phyloP scores from a whole-genome alignment of 1,140 invertebrate genomes.

The Ceratina calcarata region DNA sequence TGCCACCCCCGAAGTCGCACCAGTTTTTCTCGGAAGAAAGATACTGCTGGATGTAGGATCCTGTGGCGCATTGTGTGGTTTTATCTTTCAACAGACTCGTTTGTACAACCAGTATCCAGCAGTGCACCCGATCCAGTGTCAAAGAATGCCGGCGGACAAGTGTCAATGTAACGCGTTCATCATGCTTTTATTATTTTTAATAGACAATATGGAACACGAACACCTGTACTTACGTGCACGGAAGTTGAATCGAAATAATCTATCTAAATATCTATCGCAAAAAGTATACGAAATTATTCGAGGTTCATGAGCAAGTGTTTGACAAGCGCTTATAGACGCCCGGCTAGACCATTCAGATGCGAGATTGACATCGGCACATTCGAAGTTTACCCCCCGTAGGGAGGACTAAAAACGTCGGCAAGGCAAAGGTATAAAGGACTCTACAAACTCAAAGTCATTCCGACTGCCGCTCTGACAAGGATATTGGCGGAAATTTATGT shows the following conservation, averaged over 20 bases:
- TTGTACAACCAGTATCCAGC: conserved; percentile 67
- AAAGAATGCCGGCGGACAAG: conserved; percentile 52
- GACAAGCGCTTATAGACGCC: neutral
- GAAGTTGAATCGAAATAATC: no score
- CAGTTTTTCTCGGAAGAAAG: conserved; percentile 50
- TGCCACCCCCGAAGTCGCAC: conserved; percentile 6
- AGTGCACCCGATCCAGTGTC: conserved; percentile 59
- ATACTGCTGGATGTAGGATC: conserved; percentile 50
- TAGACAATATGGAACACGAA: neutral
- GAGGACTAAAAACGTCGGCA: conserved; percentile 67
- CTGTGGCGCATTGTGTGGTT: conserved; percentile 70
- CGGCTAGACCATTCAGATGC: conserved; percentile 15
- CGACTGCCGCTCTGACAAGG: conserved; percentile 56
- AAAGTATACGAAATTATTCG: neutral
- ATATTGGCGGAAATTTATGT: conserved; percentile 67
- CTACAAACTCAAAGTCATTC: conserved; percentile 48
- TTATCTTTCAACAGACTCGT: conserved; percentile 74
- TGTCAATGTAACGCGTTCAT: conserved; percentile 1
- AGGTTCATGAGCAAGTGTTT: neutral
- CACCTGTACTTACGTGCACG: no score
- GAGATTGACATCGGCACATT: conserved; percentile 72
- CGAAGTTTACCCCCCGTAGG: conserved; percentile 68
- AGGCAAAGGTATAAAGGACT: conserved; percentile 34
- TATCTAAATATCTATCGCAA: no score
- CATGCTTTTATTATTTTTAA: neutral